Evolutionary conservation across 1,140 invertebrate genomes (phyloP).

Genomic region (Drosophila tropicalis): DNA sequence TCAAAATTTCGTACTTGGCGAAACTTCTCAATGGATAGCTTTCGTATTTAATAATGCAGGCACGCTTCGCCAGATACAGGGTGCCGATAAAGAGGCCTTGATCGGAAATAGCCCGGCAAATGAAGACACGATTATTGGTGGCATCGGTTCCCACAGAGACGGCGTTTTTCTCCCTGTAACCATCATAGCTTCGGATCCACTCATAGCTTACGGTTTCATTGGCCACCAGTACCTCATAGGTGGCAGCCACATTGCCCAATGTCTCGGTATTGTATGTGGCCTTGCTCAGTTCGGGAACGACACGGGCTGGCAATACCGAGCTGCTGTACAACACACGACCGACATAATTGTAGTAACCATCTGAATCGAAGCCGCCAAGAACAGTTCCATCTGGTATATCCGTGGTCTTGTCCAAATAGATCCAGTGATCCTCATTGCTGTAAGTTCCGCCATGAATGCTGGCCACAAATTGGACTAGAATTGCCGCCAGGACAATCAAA

Average conservation of each 20-base stretch:
- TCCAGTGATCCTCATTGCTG: conserved; percentile 46
- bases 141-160: conserved; percentile 50
- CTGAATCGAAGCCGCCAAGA: conserved; percentile 42
- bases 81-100: conserved; percentile 45
- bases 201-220: conserved; percentile 53
- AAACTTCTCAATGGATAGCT: conserved; percentile 15
- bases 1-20: conserved; percentile 55
- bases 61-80: conserved; percentile 7
- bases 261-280: conserved; percentile 47
- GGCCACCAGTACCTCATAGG: conserved; percentile 41
- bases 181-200: conserved; percentile 58
- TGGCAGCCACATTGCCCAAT: neutral
- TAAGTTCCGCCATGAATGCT: conserved; percentile 41
- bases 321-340: conserved; percentile 26
- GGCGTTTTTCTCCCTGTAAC: conserved; percentile 48
- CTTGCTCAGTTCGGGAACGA: conserved; percentile 40
- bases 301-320: conserved; percentile 47
- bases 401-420: conserved; percentile 23
- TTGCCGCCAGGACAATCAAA: conserved; percentile 11
- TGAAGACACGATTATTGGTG: conserved; percentile 42
- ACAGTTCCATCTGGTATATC: conserved; percentile 45
- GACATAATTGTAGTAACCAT: conserved; percentile 56
- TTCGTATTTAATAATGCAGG: conserved; percentile 40
- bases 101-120: conserved; percentile 37
- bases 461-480: conserved; percentile 42